These are phyloP conservation scores for Semicossyphus pulcher DNA, from an alignment of 2,113 vertebrate genomes.

Conservation along the genomic window DNA sequence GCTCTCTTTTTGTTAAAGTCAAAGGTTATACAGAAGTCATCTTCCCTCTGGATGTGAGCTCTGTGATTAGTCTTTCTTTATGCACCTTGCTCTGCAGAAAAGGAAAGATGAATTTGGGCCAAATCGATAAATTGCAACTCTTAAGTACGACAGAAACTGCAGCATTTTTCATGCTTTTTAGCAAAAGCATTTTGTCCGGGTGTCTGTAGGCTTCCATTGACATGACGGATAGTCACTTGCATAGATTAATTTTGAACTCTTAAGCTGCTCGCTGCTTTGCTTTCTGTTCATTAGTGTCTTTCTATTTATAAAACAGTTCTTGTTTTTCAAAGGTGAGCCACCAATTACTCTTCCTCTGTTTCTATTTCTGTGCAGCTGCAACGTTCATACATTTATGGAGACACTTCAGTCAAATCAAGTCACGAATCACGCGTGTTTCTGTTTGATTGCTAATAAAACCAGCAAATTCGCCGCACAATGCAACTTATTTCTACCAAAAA, in stretches of 20 bases:
- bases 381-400: neutral
- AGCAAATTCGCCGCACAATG: neutral
- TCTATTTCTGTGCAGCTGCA: neutral
- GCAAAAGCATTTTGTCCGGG: neutral
- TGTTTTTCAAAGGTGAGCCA: neutral
- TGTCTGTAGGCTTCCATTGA: neutral
- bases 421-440: neutral
- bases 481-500: neutral
- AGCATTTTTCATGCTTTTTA: neutral
- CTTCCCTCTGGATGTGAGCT: neutral
- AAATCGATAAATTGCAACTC: neutral
- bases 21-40: constrained; percentile 9
- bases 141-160: neutral
- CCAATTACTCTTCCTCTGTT: neutral
- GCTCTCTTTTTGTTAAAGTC: neutral
- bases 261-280: neutral
- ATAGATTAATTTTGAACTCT: neutral
- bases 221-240: neutral
- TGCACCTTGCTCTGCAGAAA: neutral
- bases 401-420: neutral
- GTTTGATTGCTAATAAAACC: neutral
- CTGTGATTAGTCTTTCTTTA: neutral
- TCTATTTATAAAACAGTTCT: neutral
- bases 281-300: neutral
- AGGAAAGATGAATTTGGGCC: neutral